These are phyloP conservation scores for Polypterus bichir DNA, from an alignment of 2,113 vertebrate species.

Conservation along the genomic window DNA sequence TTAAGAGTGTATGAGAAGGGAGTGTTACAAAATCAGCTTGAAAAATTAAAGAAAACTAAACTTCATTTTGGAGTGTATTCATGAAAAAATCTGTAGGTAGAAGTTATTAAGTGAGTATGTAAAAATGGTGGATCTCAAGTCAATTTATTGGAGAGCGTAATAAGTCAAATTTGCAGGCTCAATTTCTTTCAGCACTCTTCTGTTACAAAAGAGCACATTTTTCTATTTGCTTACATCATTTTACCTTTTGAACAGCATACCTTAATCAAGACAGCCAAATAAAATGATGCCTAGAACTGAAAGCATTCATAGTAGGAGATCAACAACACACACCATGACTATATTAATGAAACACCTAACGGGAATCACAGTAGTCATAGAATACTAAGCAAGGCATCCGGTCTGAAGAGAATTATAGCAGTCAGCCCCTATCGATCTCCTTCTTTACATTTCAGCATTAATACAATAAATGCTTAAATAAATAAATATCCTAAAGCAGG, in stretches of 20 bases:
- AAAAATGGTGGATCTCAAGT: too few species aligned
- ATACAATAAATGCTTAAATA: slow-evolving; percentile 1
- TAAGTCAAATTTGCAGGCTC: too few species aligned
- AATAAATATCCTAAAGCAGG: background rate
- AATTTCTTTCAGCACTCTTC: too few species aligned
- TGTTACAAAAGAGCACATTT: too few species aligned
- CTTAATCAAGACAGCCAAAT: background rate
- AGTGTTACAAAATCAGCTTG: too few species aligned
- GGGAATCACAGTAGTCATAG: slow-evolving; percentile 6
- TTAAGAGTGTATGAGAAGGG: too few species aligned
- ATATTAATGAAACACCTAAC: background rate
- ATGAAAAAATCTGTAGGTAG: too few species aligned
- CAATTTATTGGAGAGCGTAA: too few species aligned
- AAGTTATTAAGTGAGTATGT: too few species aligned
- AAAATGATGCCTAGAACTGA: background rate
- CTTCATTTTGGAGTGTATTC: too few species aligned
- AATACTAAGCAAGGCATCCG: slow-evolving; percentile 12
- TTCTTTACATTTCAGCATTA: slow-evolving; percentile 3
- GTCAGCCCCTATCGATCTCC: background rate
- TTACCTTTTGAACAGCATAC: background rate
- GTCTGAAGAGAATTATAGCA: background rate
- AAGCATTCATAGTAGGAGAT: background rate
- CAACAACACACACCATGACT: background rate
- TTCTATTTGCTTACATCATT: too few species aligned
- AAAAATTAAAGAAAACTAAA: too few species aligned